These are phyloP conservation scores for Mactromeris polynyma DNA, from an alignment of 2,888 invertebrate species.

Conservation along the genomic window DNA sequence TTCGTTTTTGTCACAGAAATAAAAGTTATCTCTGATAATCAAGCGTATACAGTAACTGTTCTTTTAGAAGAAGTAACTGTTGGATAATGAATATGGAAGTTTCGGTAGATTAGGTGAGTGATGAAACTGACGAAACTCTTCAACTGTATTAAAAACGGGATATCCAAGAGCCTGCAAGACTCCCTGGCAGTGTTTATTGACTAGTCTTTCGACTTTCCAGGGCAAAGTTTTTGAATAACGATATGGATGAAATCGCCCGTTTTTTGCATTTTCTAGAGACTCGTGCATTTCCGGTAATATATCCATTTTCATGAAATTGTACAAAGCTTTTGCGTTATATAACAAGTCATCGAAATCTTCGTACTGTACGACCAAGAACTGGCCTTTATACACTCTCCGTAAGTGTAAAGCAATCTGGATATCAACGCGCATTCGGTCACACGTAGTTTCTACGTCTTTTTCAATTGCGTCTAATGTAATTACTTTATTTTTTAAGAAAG, in stretches of 20 bases:
- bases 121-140: background rate
- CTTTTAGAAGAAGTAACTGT: too few relatives aligned
- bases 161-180: slow-evolving; percentile 14
- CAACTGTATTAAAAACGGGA: background rate
- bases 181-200: background rate
- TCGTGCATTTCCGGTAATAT: too few relatives aligned
- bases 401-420: slow-evolving; percentile 14
- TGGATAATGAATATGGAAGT: slow-evolving; percentile 9
- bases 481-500: background rate
- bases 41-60: too few relatives aligned
- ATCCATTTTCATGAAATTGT: slow-evolving; percentile 39
- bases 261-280: too few relatives aligned
- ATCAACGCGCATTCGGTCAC: slow-evolving; percentile 32
- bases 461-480: background rate
- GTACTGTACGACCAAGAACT: slow-evolving; percentile 39
- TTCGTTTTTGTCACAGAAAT: too few relatives aligned
- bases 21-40: too few relatives aligned
- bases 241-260: slow-evolving; percentile 32
- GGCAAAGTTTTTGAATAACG: slow-evolving; percentile 7
- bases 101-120: background rate
- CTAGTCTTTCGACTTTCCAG: background rate
- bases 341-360: slow-evolving; percentile 35
- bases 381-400: slow-evolving; percentile 19
- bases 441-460: slow-evolving; percentile 22
- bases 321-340: slow-evolving; percentile 33